Evolutionary conservation across 1,140 invertebrate species (phyloP), one percentile per base, ranked within the genome.

Genomic region (Magallana ariakensis): DNA sequence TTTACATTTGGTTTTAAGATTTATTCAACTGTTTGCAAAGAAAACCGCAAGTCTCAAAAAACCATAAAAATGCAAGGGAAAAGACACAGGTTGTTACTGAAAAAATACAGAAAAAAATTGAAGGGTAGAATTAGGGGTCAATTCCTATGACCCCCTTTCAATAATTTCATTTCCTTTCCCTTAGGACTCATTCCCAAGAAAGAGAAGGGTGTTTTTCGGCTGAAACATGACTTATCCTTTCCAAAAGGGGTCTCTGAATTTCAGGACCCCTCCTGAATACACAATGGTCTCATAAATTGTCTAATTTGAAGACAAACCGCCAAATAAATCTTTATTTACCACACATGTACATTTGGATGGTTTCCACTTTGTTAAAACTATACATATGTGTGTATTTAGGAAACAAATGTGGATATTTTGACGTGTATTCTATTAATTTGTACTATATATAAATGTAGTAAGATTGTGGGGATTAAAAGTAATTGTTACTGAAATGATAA

Each of bases 151-250:
- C 83, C 83, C 10, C 57, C 60, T 2, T 66, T 84, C 46, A 8
- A 33, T 6, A 62, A 84, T 46, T 84, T 66, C 33, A 66, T 16
- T 16, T 62, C 22, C 58, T 66, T 57, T 66, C 83, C 58, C 8
- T 60, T 84, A 16, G 83, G 83, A 6, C 13, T 84, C n/a, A 58
- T 84, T 57, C 83, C 19, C 10, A 26, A 80, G 11, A 80, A 80
- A 80, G 75, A 80, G 46, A 13, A 19, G 75, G n/a, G 75, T 16
- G 26, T 15, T 62, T 89, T 86, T 86, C 70, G 88, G 7, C 19
- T 90, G 11, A 90, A 89, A 26, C 87, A 89, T 84, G 56, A 89
- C 82, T 80, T 90, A 15, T 87, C 85, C 33, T 90, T 81, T 55
- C 89, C 86, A 16, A 53, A 80, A 8, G 70, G 56, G 16, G 46